Evolutionary conservation across 2,113 vertebrate species (phyloP).

Genomic region (Circaetus gallicus): DNA sequence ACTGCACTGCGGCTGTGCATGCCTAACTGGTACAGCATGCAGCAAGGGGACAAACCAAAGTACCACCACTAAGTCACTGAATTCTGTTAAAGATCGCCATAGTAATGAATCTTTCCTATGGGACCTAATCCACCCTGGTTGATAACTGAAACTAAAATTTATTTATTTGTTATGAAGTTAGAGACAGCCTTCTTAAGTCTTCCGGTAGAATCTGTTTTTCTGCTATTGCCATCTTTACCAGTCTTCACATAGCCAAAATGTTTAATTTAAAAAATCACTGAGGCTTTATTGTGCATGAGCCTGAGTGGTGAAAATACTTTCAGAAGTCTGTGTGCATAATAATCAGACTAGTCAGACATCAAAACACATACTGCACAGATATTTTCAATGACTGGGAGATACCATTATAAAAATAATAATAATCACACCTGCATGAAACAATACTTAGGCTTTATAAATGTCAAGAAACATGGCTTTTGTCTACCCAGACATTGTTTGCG

Average conservation of each 20-base stretch:
- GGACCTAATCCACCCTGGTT: neutral
- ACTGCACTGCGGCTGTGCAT: accelerated
- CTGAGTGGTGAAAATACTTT: neutral
- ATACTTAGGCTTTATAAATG: neutral
- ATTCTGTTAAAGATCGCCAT: neutral
- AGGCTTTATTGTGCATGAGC: neutral
- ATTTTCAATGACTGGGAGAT: neutral
- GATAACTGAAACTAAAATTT: neutral
- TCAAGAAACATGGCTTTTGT: neutral
- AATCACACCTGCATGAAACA: neutral
- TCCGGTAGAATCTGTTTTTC: neutral
- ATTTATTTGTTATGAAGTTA: neutral
- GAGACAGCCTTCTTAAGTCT: neutral
- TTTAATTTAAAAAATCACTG: neutral
- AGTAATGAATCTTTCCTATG: neutral
- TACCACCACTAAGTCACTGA: neutral
- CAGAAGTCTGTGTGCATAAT: neutral
- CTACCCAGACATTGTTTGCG: neutral
- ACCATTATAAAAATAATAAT: neutral
- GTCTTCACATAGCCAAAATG: neutral
- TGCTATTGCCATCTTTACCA: neutral
- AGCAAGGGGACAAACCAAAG: neutral
- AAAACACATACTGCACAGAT: neutral
- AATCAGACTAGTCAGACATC: neutral
- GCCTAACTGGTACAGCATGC: accelerated